Evolutionary conservation across 1,140 invertebrate genomes (phyloP).

Genomic region (Pseudomyrmex sp.): DNA sequence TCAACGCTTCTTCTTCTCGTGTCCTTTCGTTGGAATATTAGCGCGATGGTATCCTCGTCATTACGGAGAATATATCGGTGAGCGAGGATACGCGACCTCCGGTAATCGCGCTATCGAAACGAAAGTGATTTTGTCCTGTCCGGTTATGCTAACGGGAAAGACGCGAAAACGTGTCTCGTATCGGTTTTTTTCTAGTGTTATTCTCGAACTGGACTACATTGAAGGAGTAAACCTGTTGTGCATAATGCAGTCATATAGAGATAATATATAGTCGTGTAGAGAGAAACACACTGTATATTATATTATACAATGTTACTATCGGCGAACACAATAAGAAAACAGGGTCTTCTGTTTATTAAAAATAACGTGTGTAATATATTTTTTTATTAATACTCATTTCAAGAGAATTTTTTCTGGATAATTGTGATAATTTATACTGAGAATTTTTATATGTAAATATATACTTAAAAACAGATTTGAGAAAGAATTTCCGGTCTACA

Average conservation of each 20-base stretch:
- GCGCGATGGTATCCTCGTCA: conserved; percentile 66
- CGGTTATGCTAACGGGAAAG: conserved; percentile 10
- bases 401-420: background rate
- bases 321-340: too few species aligned
- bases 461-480: too few species aligned
- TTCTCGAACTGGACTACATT: background rate
- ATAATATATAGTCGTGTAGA: background rate
- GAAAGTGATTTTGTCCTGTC: conserved; percentile 43
- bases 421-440: too few species aligned
- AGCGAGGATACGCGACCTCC: conserved; percentile 73
- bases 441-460: too few species aligned
- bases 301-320: too few species aligned
- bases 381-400: too few species aligned
- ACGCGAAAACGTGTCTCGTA: background rate
- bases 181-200: background rate
- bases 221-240: background rate
- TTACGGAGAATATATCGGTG: conserved; percentile 65
- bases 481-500: too few species aligned
- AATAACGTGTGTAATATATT: too few species aligned
- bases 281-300: background rate
- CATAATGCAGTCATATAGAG: background rate
- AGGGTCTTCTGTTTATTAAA: background rate
- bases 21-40: conserved; percentile 42
- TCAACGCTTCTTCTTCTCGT: conserved; percentile 33
- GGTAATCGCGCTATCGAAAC: conserved; percentile 67